Conservation (phyloP, 2,113 vertebrate genomes). For the Tringa solitaria region DNA sequence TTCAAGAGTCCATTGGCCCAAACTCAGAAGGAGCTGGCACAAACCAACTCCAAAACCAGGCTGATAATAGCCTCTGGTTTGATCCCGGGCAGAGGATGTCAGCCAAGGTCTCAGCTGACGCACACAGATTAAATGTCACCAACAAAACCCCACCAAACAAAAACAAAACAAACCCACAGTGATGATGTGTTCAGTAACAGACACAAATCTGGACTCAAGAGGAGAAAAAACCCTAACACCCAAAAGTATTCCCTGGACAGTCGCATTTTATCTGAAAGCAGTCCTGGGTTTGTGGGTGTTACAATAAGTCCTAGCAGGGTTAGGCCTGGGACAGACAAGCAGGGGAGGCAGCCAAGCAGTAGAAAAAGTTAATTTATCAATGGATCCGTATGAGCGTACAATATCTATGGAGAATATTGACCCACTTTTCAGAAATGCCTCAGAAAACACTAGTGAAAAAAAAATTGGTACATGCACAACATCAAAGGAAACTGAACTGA, state of each 20-base stretch:
- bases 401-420: background rate
- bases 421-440: background rate
- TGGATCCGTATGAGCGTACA: background rate
- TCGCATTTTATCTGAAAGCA: background rate
- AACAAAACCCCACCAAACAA: background rate
- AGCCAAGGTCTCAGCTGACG: constrained; percentile 17
- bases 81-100: background rate
- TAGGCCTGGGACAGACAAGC: background rate
- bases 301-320: background rate
- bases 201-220: background rate
- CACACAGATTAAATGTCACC: background rate
- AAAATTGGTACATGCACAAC: background rate
- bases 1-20: background rate
- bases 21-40: constrained; percentile 6
- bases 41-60: background rate
- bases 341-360: background rate
- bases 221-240: rapidly evolving
- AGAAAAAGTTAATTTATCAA: background rate
- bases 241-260: background rate
- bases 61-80: constrained; percentile 5
- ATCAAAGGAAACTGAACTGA: background rate
- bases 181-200: background rate
- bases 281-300: background rate
- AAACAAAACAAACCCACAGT: background rate
- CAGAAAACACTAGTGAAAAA: background rate